These are phyloP conservation scores for Parauchenoglanis punctatus DNA, from an alignment of 2,797 vertebrate genomes.

Conservation along the genomic window DNA sequence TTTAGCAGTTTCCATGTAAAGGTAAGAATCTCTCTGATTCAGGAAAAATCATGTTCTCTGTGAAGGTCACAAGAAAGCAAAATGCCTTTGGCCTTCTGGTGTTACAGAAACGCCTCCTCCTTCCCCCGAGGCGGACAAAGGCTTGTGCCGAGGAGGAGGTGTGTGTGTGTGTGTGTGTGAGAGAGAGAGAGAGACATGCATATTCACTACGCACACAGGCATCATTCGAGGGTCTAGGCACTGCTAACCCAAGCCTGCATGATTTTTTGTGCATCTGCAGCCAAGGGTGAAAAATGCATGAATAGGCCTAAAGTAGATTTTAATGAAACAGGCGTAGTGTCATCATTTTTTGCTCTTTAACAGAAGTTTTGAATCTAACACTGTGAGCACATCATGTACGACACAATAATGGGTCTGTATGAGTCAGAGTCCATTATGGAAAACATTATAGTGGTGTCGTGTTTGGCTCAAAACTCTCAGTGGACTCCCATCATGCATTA, in stretches of 20 bases:
- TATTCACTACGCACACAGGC: conserved; percentile 48
- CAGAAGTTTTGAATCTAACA: not conserved
- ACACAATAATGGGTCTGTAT: not conserved
- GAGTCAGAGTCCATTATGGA: conserved; percentile 17
- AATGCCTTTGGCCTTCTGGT: conserved; percentile 75
- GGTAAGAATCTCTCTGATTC: conserved; percentile 36
- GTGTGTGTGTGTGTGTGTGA: conserved; percentile 42
- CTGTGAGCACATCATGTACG: not conserved
- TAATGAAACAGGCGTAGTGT: not conserved
- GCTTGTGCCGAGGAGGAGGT: conserved; percentile 43
- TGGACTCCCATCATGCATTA: not conserved
- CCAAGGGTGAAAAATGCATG: not conserved
- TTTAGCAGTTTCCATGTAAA: conserved; percentile 41
- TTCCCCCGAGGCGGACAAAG: conserved; percentile 71
- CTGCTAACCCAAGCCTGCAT: conserved; percentile 15
- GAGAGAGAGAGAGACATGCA: conserved; percentile 32
- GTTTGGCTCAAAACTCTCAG: conserved; percentile 3
- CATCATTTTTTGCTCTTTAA: not conserved
- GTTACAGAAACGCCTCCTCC: conserved; percentile 76
- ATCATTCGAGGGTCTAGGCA: conserved; percentile 7
- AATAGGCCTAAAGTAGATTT: not conserved
- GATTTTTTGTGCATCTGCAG: not conserved
- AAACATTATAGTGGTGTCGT: not conserved
- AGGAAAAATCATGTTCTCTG: conserved; percentile 66
- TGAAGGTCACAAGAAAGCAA: conserved; percentile 74